These are phyloP conservation scores for Uropsilus gracilis DNA, from an alignment of 2,113 vertebrate species.

Conservation along the genomic window DNA sequence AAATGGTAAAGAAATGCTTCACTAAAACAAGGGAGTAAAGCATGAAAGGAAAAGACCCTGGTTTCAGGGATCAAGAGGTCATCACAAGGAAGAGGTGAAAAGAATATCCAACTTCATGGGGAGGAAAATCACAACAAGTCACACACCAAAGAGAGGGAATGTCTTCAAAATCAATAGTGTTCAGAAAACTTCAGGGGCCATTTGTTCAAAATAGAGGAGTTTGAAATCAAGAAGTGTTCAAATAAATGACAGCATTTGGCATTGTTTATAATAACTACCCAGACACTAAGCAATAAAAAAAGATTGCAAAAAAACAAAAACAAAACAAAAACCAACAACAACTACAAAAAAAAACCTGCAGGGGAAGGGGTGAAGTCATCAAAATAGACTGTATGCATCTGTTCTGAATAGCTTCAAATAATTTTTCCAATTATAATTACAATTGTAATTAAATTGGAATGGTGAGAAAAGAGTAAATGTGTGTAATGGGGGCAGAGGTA, in stretches of 20 bases:
- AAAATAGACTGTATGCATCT: neutral
- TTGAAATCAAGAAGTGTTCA: neutral
- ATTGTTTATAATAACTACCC: neutral
- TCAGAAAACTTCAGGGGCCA: slow-evolving; percentile 6
- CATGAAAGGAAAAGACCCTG: neutral
- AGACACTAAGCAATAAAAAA: neutral
- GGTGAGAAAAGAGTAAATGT: neutral
- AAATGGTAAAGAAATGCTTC: neutral
- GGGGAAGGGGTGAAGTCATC: neutral
- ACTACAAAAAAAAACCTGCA: neutral
- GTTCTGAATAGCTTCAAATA: neutral
- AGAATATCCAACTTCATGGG: neutral
- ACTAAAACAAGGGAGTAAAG: neutral
- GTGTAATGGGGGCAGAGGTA: neutral
- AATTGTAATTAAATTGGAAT: neutral
- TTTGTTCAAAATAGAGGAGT: neutral
- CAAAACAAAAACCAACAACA: neutral
- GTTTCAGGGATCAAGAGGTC: neutral
- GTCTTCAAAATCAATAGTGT: neutral
- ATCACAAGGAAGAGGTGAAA: neutral
- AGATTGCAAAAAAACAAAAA: neutral
- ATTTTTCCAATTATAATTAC: neutral
- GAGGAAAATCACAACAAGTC: neutral
- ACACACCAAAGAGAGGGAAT: neutral
- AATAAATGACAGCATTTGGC: neutral